Base-by-base conservation (phyloP, 2,113 vertebrate species). In the Colinus virginianus region DNA sequence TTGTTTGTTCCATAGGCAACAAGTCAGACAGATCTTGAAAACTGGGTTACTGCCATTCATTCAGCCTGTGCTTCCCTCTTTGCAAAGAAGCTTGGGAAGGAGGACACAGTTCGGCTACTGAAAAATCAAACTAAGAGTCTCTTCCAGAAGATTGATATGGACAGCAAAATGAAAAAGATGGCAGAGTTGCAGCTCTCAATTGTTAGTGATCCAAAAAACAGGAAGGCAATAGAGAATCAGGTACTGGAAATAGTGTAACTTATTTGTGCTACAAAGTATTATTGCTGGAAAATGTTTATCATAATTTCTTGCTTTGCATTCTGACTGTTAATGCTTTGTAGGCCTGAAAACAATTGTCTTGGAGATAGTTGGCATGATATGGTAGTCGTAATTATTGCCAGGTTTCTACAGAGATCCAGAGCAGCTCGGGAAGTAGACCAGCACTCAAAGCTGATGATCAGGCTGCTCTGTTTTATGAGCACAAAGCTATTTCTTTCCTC, bases 161-260 rank as follows among this genome's bases (percentile, higher is more conserved):
- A 99, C 53, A 98, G 98, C 91, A 99, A 99, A 97, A 99, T 99
- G 99, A 99, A 98, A 96, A 99, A 99, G 97, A 99, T 99, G 99
- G 99, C 99, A 0, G 99, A 99, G 94, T 89, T 99, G 66, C 99
- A 99, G 96, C 98, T 99, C 59, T 98, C 98, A 0, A 97, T 99
- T 55, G 99, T 99, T 94, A 97, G 94, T 0, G 98, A 99, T 95
- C 98, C 99, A 7, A 99, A 98, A 97, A 99, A 99, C 96, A 98
- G 99, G 95, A 99, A 98, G 83, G 99, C 99, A 86, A 99, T 99
- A 42, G 99, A 99, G 95, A 99, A 99, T 97, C 99, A 99, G 99
- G 99, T 99, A 96, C 79, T 26, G 22, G 7, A 61, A 59, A 30
- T 1, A 15, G 46, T 32, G 7, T 6, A 7, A n/a, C 49, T 70